phyloP scores from a whole-genome alignment of 2,888 invertebrate species.

The Drosophila infuscata region DNA sequence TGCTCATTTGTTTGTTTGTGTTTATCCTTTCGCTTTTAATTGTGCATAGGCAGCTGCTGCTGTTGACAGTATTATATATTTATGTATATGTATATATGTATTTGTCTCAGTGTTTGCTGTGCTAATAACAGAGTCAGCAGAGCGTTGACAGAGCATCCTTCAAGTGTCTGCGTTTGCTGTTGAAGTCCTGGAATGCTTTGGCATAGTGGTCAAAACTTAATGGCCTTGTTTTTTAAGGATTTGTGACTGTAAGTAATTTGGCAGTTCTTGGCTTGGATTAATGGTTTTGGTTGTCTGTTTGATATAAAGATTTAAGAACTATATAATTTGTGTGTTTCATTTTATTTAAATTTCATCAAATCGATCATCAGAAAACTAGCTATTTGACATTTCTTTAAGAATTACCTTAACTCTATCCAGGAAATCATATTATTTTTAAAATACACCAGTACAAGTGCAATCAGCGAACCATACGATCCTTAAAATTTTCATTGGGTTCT shows the following conservation, averaged over 20 bases:
- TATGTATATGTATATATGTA: not conserved
- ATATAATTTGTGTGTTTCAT: not conserved
- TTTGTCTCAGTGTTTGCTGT: slow-evolving; percentile 28
- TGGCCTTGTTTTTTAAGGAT: not conserved
- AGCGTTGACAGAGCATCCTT: slow-evolving; percentile 42
- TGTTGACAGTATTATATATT: slow-evolving; percentile 35
- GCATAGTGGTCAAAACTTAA: not conserved
- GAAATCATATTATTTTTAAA: not conserved
- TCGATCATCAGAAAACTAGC: not conserved
- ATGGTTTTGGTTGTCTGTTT: not conserved
- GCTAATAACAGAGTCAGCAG: slow-evolving; percentile 63
- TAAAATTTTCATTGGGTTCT: slow-evolving; percentile 61
- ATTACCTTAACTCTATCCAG: not conserved
- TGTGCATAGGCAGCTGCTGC: slow-evolving; percentile 52
- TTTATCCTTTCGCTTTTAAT: slow-evolving; percentile 74
- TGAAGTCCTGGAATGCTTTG: not conserved
- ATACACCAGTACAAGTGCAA: not conserved
- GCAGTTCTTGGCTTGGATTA: not conserved
- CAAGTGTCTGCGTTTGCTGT: not conserved
- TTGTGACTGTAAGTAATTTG: not conserved
- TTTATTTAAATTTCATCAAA: not conserved
- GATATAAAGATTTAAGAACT: not conserved
- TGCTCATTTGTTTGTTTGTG: slow-evolving; percentile 59
- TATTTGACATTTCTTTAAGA: not conserved
- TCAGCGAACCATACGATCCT: slow-evolving; percentile 63